These are phyloP conservation scores for Ursus arctos DNA, from an alignment of 2,113 vertebrate genomes.

Conservation along the genomic window DNA sequence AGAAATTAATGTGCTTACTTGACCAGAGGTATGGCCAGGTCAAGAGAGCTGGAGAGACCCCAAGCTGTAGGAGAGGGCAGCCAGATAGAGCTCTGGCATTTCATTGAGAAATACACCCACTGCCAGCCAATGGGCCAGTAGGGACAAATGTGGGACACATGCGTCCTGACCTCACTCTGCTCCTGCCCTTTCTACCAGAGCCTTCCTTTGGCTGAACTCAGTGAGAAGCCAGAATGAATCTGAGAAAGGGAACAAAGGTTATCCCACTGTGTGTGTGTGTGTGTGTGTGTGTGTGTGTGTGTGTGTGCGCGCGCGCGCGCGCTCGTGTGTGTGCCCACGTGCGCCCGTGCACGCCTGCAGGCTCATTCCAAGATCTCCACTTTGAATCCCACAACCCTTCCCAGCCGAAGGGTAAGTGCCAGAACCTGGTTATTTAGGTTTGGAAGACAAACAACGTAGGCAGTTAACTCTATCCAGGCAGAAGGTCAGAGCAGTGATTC, in stretches of 20 bases:
- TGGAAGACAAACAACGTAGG: neutral
- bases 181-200: neutral
- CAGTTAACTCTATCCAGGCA: neutral
- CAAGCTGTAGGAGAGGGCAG: neutral
- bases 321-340: neutral
- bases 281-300: neutral
- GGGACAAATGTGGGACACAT: neutral
- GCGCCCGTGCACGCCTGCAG: too few relatives aligned
- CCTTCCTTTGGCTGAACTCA: neutral
- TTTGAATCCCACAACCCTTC: neutral
- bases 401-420: neutral
- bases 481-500: neutral
- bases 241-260: neutral
- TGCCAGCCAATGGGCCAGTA: neutral
- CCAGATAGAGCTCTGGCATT: neutral
- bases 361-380: neutral
- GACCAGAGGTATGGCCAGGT: neutral
- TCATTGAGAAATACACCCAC: rapidly evolving
- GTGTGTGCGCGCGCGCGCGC: neutral
- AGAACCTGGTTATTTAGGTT: neutral
- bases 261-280: neutral
- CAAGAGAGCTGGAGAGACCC: neutral
- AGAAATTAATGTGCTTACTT: neutral
- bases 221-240: neutral
- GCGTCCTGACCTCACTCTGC: neutral